Conservation (phyloP, 1,140 invertebrate species). For the Eulimnadia texana region DNA sequence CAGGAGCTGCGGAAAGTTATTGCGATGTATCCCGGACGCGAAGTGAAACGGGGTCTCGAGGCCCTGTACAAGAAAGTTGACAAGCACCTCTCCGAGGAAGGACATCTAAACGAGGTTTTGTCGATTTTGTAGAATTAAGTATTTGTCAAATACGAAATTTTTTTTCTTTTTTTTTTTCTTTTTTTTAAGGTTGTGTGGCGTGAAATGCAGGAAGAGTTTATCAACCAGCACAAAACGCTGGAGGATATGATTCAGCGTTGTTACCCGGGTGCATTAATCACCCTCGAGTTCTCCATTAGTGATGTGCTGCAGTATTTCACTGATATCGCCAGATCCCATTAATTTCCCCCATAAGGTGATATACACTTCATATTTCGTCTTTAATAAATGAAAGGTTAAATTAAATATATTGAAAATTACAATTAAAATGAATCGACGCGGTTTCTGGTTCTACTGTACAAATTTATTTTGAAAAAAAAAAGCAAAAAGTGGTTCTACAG, state of each 20-base stretch:
- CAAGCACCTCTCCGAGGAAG: constrained; percentile 90
- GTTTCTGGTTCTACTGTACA: neutral
- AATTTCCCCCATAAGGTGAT: too few species aligned
- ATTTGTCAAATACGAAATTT: neutral
- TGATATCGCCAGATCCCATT: constrained; percentile 27
- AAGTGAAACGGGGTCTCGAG: constrained; percentile 91
- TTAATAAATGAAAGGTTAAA: too few species aligned
- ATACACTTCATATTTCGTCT: too few species aligned
- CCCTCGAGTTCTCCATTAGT: constrained; percentile 87
- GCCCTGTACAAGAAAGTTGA: constrained; percentile 92
- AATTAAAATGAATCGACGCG: neutral
- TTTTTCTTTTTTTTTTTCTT: neutral
- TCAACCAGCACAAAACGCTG: constrained; percentile 88
- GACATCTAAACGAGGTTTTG: constrained; percentile 72
- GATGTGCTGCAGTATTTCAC: constrained; percentile 92
- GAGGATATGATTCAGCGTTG: constrained; percentile 87
- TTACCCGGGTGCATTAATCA: constrained; percentile 90
- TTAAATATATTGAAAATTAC: too few species aligned
- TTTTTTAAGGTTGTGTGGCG: constrained; percentile 80
- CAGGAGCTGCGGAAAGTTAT: constrained; percentile 91
- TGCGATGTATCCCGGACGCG: constrained; percentile 83
- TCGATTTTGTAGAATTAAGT: neutral
- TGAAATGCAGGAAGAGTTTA: constrained; percentile 98
- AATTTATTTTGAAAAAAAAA: neutral
- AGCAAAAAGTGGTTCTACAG: neutral